A percentile compares a stretch with the other conserved stretches of the same genome.
Conservation (phyloP, 2,888 invertebrate species). For the Carpatolechia fugitivella region DNA sequence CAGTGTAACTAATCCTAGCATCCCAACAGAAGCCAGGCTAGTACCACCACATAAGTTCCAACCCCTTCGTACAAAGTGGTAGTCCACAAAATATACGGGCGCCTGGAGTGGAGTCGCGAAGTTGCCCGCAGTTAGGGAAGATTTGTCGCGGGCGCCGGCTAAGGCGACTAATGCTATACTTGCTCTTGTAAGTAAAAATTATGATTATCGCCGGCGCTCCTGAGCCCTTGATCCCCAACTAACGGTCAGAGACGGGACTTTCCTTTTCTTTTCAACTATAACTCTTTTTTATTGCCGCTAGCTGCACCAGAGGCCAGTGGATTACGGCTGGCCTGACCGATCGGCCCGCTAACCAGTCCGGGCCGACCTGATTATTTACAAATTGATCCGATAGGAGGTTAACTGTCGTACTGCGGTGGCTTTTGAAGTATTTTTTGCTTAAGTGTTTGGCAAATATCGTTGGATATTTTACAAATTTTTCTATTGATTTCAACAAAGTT, state of each 20-base stretch:
- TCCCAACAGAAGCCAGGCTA: slow-evolving; percentile 16
- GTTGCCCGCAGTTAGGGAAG: slow-evolving; percentile 75
- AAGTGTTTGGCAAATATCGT: too few relatives aligned
- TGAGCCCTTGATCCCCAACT: slow-evolving; percentile 77
- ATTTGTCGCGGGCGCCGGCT: slow-evolving; percentile 70
- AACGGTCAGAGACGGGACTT: slow-evolving; percentile 66
- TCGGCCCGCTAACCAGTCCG: slow-evolving; percentile 50
- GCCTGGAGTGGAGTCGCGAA: slow-evolving; percentile 65
- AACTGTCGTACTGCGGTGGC: background rate
- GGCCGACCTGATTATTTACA: slow-evolving; percentile 49
- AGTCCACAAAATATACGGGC: slow-evolving; percentile 55
- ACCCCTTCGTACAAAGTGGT: slow-evolving; percentile 35
- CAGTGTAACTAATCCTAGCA: background rate
- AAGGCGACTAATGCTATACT: slow-evolving; percentile 71
- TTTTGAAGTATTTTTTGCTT: too few relatives aligned
- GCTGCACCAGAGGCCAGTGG: slow-evolving; percentile 58
- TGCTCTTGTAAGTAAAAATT: slow-evolving; percentile 78
- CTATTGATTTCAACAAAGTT: too few relatives aligned
- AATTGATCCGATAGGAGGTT: slow-evolving; percentile 29
- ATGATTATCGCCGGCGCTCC: slow-evolving; percentile 76
- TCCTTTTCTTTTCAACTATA: slow-evolving; percentile 77
- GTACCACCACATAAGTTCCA: slow-evolving; percentile 24
- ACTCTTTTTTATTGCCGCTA: slow-evolving; percentile 78
- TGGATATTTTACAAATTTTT: too few relatives aligned
- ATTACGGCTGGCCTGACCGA: slow-evolving; percentile 66